Base-by-base conservation (phyloP, 2,888 invertebrate species). In the Tortrix viridana region DNA sequence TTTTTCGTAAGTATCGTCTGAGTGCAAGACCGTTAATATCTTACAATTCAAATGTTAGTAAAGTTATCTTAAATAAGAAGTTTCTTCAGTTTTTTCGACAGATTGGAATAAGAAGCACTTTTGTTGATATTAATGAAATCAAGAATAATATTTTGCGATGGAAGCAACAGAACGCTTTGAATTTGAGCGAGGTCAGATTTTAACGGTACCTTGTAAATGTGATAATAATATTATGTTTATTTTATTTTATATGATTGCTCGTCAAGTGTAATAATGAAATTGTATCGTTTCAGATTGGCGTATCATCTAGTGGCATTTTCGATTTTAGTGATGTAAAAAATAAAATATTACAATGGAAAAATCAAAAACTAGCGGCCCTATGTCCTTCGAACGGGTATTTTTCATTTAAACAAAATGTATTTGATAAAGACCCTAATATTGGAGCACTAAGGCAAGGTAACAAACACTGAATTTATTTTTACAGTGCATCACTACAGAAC, bases 311-410 rank as follows among this genome's bases (percentile, higher is more conserved):
- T 61, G 91, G 90, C 23, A 82, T 89, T 26, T 89, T 92, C 72
- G 92, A 92, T 71, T 80, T 92, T 49, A 84, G 78, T 68, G 88
- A 90, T 60, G 87, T 92, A 1, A 92, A 92, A 79, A 92, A 89
- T 69, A 92, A 92, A 83, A 77, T 92, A 69, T 65, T 91, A 22
- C 91, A 92, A 77, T 92, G 92, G 92, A 91, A 92, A 81, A 81
- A 82, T 5, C 89, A 92, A 73, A 92, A 92, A 72, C 69, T 92
- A n/a, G 71, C 85, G 1, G 76, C 86, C 16, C 66, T 90, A 16
- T 92, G 92, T 79, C 91, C 92, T 43, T 80, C 89, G 14, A 89
- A 91, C 67, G 89, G 87, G 92, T 87, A 80, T 60, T 22, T 41
- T 6, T 1, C n/a, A 16, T 3, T 12, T 32, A 32, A 12, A 12